Conservation (phyloP, 2,113 vertebrate genomes). For the Boleophthalmus pectinirostris region DNA sequence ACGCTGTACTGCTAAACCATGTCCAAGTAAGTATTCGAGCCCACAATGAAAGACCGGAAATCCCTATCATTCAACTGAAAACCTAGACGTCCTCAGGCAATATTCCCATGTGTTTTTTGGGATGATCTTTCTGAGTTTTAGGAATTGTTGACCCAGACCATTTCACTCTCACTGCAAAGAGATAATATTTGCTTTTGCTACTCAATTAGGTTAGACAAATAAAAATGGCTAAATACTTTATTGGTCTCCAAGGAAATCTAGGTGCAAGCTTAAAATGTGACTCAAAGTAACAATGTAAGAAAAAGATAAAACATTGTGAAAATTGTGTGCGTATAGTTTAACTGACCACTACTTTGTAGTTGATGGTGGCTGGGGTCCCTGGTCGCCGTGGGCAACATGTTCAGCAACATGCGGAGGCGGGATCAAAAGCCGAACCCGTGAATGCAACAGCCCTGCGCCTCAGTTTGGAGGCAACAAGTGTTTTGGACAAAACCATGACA, state of each 20-base stretch:
- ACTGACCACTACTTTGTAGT: constrained; percentile 70
- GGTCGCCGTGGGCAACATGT: constrained; percentile 95
- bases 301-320: not conserved
- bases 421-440: constrained; percentile 81
- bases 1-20: constrained; percentile 85
- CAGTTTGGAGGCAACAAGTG: constrained; percentile 87
- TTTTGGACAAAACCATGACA: constrained; percentile 80
- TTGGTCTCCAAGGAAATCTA: not conserved
- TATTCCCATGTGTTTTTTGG: constrained; percentile 54
- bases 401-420: constrained; percentile 90
- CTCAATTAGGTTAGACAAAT: not conserved
- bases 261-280: not conserved
- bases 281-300: not conserved
- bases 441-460: constrained; percentile 91
- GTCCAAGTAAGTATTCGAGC: constrained; percentile 81
- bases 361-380: constrained; percentile 93
- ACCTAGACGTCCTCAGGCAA: constrained; percentile 34
- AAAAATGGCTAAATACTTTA: not conserved
- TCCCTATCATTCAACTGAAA: constrained; percentile 15
- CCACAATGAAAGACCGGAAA: constrained; percentile 6
- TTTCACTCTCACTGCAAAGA: constrained; percentile 28
- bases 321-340: not conserved
- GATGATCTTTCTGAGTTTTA: constrained; percentile 40
- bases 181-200: not conserved
- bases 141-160: constrained; percentile 57